These are phyloP conservation scores for Platorchestia sp. DNA, from an alignment of 1,140 invertebrate genomes.

Conservation along the genomic window DNA sequence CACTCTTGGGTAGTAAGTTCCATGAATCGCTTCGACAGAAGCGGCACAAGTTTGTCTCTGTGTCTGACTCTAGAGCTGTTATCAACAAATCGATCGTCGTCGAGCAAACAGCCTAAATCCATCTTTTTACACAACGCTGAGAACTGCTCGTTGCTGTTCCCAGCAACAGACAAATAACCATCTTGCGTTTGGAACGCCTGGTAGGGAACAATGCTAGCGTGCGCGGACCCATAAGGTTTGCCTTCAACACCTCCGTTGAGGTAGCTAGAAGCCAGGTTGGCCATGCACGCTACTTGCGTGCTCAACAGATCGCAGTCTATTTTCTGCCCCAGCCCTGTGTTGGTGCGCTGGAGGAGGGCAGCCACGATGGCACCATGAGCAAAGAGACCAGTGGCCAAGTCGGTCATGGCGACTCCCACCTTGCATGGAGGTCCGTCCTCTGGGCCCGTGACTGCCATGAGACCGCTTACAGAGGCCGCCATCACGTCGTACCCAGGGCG, in stretches of 20 bases:
- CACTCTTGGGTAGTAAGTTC: constrained; percentile 83
- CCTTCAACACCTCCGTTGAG: constrained; percentile 85
- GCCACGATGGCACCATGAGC: constrained; percentile 96
- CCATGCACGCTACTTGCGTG: constrained; percentile 89
- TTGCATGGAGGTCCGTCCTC: constrained; percentile 88
- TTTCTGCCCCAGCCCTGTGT: constrained; percentile 88
- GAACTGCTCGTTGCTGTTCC: constrained; percentile 72
- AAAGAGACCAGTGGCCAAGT: constrained; percentile 92
- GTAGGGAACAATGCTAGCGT: constrained; percentile 96
- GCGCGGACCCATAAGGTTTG: constrained; percentile 87
- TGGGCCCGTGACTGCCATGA: constrained; percentile 91
- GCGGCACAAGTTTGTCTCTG: constrained; percentile 78
- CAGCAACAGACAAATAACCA: constrained; percentile 84
- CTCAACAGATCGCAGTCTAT: constrained; percentile 95
- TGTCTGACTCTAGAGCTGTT: constrained; percentile 85
- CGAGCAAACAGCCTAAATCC: constrained; percentile 75
- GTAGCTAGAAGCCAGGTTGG: constrained; percentile 92
- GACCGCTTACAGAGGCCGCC: constrained; percentile 90
- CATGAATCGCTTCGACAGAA: constrained; percentile 77
- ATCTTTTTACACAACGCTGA: constrained; percentile 77
- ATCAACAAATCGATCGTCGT: constrained; percentile 78
- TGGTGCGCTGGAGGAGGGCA: constrained; percentile 83
- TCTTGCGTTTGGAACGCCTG: constrained; percentile 87
- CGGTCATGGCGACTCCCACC: constrained; percentile 92
- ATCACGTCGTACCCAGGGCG: constrained; percentile 96